Evolutionary conservation across 2,888 invertebrate species (phyloP), one percentile per base, ranked within the genome.

Genomic region (Ypsolopha sequella): DNA sequence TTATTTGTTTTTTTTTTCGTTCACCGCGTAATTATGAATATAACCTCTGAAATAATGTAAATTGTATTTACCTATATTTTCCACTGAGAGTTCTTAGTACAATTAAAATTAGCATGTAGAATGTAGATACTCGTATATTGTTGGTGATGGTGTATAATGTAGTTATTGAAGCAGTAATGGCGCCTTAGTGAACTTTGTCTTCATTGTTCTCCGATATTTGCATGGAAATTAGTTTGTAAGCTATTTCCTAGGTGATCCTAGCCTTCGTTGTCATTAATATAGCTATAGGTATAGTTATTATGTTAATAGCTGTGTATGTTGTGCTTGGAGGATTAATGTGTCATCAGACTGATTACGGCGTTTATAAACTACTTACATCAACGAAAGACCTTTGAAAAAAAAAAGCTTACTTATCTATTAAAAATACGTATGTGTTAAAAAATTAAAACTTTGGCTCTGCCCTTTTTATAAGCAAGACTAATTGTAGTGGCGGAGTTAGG

Each of bases 201-300:
- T 66, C 68, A 66, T 70, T 61, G 60, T 60, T 69, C 64, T 65
- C 60, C 54, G 59, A 14, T 68, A 80, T 84, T 84, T 77, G 76
- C 80, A 80, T 80, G 70, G 65, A 76, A 63, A 81, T 80, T 75
- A 72, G 67, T 71, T 77, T 54, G 76, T 72, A 73, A 39, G 39
- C 39, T 39, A 39, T 70, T 73, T 76, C 69, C 66, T 67, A 59
- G 64, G 58, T 39, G 39, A 44, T 36, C 11, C n/a, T 63, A 61
- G 58, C 54, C 55, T 63, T 60, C 57, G 61, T 64, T 66, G 59
- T 63, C 56, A 58, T 61, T 60, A 54, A 59, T 41, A 11, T 41
- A 11, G 41, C 41, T 10, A n/a, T n/a, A n/a, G n/a, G n/a, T n/a
- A n/a, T n/a, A n/a, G n/a, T 41, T 41, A 13, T 41, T 3, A 24